Evolutionary conservation across 2,888 invertebrate genomes (phyloP), one percentile per base, ranked within the genome.

Genomic region (Oithona nana): DNA sequence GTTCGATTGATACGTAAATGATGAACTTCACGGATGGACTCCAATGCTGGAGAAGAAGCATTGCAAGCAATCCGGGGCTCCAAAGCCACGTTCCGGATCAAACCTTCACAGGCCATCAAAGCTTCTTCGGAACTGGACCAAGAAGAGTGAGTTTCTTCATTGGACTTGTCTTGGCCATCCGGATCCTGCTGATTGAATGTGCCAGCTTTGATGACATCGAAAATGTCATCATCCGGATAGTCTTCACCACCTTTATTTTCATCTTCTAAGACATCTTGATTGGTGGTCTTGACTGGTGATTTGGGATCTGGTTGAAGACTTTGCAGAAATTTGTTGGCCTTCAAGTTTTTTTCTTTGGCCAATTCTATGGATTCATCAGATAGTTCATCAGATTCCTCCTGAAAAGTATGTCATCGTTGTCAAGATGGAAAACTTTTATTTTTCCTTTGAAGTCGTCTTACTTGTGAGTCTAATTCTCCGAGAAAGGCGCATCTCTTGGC

Each of bases 91-190:
- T 83, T 84, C 4, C 84, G 73, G 64, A 86, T 81, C 49, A 85
- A 73, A 0, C 85, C 86, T 30, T 80, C 81, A 67, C 86, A 85
- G 68, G 83, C 81, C 16, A 84, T 71, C 3, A 86, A 73, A 0
- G 83, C 82, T 69, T 86, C 86, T 69, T 86, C 86, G 54, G 84
- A 84, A 71, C 83, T 83, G 22, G 85, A 85, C 74, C 84, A 85
- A 0, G 85, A 85, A 0, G 84, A 85, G 82, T 83, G 59, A n/a
- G 66, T 65, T 49, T 68, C 66, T 28, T 67, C 67, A 11, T 60
- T 57, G 8, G 67, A 65, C 28, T 63, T 55, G 28, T 67, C 67
- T 48, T 60, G 58, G 11, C 39, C 28, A 6, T 30, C 52, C 13
- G 8, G 20, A 52, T 52, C 22, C 20, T 52, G 24, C 54, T 52